Percentiles rank a stretch among this genome's conserved stretches.
Evolutionary conservation across 2,888 invertebrate genomes (phyloP).

Genomic region (Agonum fuliginosum): DNA sequence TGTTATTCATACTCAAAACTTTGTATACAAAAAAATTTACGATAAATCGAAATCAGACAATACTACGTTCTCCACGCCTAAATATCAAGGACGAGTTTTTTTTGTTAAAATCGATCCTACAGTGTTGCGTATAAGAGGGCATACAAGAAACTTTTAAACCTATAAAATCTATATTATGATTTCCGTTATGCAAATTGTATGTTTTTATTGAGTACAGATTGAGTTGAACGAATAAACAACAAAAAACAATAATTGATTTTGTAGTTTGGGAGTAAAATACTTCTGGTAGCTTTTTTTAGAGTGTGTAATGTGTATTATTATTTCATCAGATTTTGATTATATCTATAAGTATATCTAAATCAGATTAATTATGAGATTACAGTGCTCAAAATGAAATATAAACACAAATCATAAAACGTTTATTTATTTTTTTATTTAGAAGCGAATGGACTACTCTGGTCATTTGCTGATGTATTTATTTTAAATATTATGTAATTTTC

Average conservation of each 20-base stretch:
- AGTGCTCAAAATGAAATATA: too few species aligned
- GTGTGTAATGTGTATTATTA: too few species aligned
- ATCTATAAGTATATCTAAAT: too few species aligned
- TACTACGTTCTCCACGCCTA: constrained; percentile 49
- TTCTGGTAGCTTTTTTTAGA: too few species aligned
- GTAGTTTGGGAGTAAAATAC: neutral
- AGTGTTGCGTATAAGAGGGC: constrained; percentile 7
- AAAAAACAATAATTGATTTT: neutral
- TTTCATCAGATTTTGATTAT: too few species aligned
- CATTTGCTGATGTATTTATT: too few species aligned
- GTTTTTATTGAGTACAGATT: constrained; percentile 12
- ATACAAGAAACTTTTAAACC: neutral
- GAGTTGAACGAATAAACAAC: neutral
- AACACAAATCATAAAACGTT: too few species aligned
- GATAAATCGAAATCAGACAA: constrained; percentile 41
- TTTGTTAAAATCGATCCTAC: neutral
- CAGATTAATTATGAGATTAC: too few species aligned
- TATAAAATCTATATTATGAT: constrained; percentile 5
- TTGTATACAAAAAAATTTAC: constrained; percentile 30
- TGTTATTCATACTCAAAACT: constrained; percentile 26
- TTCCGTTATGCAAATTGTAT: constrained; percentile 19
- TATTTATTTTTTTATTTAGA: too few species aligned
- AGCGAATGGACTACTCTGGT: too few species aligned
- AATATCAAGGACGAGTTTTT: constrained; percentile 46
- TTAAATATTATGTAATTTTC: too few species aligned